Base-by-base conservation (phyloP, 2,888 invertebrate genomes). In the Agrypnus murinus region DNA sequence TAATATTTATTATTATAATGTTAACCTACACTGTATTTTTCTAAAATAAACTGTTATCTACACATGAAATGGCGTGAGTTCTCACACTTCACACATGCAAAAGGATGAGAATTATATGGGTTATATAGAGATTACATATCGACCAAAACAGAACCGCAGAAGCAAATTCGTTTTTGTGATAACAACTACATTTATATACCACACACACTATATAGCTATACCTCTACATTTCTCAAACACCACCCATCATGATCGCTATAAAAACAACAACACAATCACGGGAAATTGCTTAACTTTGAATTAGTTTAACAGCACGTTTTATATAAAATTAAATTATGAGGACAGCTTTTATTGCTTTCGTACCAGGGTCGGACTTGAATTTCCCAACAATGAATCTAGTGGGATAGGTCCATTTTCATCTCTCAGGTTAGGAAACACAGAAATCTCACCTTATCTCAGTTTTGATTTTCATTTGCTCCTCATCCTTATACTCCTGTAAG, bases 401-500 rank as follows among this genome's bases (percentile, higher is more conserved):
- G 31, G 31, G n/a, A 10, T 50, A n/a, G n/a, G 31, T 31, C 25
- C 25, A 25, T 19, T 50, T 31, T 32, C 2, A 5, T 3, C 5
- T 25, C 25, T 25, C 25, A 25, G 25, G 25, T 25, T 25, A 3
- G 25, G 25, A 25, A 25, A 25, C 25, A 3, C 25, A 25, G 5
- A 25, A 34, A 25, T 25, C 25, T 25, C 25, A 77, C 77, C 77
- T 77, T 31, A 77, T 67, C 14, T 63, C 64, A 32, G 74, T 81
- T 71, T 81, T 82, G 60, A 77, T 77, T 53, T 76, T 79, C 6
- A 78, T 75, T 14, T 79, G 77, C 71, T 82, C 80, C 31, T 83
- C 84, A n/a, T 83, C 79, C 2, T 83, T 82, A 17, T 83, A 79
- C 57, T 84, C 82, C 63, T 80, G 73, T 48, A 86, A 76, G 76